phyloP scores from a whole-genome alignment of 2,888 invertebrate species.

The Allophyes oxyacanthae region DNA sequence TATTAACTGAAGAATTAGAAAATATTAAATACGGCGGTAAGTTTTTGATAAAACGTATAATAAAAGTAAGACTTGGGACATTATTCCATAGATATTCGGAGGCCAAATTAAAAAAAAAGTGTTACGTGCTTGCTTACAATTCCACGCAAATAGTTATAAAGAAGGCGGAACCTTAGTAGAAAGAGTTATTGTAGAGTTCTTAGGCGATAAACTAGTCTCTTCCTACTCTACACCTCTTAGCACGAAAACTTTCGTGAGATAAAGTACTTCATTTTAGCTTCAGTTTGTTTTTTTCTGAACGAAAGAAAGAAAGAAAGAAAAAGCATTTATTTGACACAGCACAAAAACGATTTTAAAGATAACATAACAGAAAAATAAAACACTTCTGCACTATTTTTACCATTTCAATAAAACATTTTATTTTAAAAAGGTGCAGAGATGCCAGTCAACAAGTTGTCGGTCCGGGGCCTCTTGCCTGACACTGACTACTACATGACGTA shows the following conservation, averaged over 20 bases:
- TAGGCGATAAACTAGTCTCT: slow-evolving; percentile 32
- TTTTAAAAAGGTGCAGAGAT: slow-evolving; percentile 93
- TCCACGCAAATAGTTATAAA: background rate
- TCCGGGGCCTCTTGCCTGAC: slow-evolving; percentile 96
- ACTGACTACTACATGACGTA: slow-evolving; percentile 99
- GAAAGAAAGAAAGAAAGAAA: too few species aligned
- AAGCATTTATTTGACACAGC: too few species aligned
- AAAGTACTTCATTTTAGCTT: slow-evolving; percentile 7
- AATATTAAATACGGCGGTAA: slow-evolving; percentile 97
- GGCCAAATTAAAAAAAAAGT: too few species aligned
- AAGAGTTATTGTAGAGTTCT: slow-evolving; percentile 20
- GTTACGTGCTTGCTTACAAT: too few species aligned
- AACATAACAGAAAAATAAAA: too few species aligned
- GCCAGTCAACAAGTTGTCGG: slow-evolving; percentile 95
- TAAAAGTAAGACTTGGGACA: too few species aligned
- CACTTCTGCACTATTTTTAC: too few species aligned
- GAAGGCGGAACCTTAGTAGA: background rate
- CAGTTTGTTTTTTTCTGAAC: too few species aligned
- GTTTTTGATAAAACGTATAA: slow-evolving; percentile 46
- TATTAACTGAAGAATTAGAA: slow-evolving; percentile 97
- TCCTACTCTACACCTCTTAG: slow-evolving; percentile 24
- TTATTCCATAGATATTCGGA: too few species aligned
- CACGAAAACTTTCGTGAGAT: slow-evolving; percentile 53
- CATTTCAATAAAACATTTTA: too few species aligned
- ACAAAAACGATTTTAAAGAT: too few species aligned